Evolutionary conservation across 2,797 vertebrate species (phyloP), one percentile per base, ranked within the genome.

Genomic region (Schizopygopsis pylzovi): DNA sequence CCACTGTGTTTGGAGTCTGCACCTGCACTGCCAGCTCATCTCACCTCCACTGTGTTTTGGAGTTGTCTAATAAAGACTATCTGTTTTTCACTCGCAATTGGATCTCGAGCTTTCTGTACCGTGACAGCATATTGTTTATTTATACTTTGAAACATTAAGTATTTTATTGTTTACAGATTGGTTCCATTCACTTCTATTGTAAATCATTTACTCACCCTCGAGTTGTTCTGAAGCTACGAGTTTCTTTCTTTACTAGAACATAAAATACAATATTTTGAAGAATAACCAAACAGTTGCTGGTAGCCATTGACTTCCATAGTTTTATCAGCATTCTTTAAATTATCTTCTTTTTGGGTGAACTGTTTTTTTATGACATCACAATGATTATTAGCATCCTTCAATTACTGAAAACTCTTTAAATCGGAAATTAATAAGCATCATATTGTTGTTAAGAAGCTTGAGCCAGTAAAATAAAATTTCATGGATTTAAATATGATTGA

Each of bases 331-430:
- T 65, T 65, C 13, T 33, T 15, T 65, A 15, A 33, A 16, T 16
- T 8, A 37, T 65, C 15, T 33, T 65, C 0, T 33, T 65, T 65
- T 16, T 33, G 25, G 11, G 25, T 33, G 6, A 33, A 25, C 63
- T 16, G 16, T 72, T 22, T 72, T 72, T 75, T 52, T 37, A 76
- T 8, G 22, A 37, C 22, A 63, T 13, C 6, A 49, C 59, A 65
- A 22, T 65, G 43, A 65, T 22, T 7, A 10, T 47, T 65, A 33
- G 7, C 47, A 28, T 47, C 13, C 16, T 61, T 61, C 25, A 79
- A 65, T 43, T 77, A 25, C 77, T 79, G 39, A 79, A 63, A 79
- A 49, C 43, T 47, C 16, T 80, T 33, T 37, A 49, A 25, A 59
- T 43, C 47, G 61, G 28, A 78, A 61, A 80, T 15, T n/a, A 33